phyloP scores from a whole-genome alignment of 2,797 vertebrate species.

The Holocentrus rufus region DNA sequence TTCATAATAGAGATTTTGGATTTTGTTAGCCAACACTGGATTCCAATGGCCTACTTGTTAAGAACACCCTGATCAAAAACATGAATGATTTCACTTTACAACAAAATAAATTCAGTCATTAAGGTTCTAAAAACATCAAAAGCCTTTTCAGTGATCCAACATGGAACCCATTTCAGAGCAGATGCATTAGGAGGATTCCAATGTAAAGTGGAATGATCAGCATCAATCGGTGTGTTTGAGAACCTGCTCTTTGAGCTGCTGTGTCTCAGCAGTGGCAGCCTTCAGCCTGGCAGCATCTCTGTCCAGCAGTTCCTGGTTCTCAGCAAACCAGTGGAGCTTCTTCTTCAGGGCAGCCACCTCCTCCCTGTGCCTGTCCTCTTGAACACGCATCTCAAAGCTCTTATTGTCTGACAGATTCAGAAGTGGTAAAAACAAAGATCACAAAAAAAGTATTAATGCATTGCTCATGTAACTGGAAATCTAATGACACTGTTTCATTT shows the following conservation, averaged over 20 bases:
- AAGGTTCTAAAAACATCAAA: no score
- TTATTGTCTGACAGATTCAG: slow-evolving; percentile 82
- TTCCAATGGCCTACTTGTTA: no score
- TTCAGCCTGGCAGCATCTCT: slow-evolving; percentile 86
- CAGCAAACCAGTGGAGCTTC: slow-evolving; percentile 90
- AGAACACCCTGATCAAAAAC: no score
- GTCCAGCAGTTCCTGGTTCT: slow-evolving; percentile 93
- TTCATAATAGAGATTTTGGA: no score
- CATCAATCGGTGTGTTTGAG: background rate
- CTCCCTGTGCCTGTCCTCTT: slow-evolving; percentile 86
- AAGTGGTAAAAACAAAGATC: background rate
- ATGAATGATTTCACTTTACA: background rate
- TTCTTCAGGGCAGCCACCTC: slow-evolving; percentile 86
- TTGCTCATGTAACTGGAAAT: no score
- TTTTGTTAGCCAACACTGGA: no score
- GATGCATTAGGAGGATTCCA: background rate
- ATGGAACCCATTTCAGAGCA: no score
- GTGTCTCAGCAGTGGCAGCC: slow-evolving; percentile 87
- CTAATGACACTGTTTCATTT: no score
- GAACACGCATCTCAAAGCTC: slow-evolving; percentile 81
- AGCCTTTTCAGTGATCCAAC: no score
- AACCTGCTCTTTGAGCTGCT: slow-evolving; percentile 86
- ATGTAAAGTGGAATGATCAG: background rate
- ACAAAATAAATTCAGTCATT: no score
- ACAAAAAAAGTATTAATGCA: no score